Percentiles rank a stretch among this genome's conserved stretches.
phyloP scores from a whole-genome alignment of 2,113 vertebrate species.

The Triplophysa dalaica region DNA sequence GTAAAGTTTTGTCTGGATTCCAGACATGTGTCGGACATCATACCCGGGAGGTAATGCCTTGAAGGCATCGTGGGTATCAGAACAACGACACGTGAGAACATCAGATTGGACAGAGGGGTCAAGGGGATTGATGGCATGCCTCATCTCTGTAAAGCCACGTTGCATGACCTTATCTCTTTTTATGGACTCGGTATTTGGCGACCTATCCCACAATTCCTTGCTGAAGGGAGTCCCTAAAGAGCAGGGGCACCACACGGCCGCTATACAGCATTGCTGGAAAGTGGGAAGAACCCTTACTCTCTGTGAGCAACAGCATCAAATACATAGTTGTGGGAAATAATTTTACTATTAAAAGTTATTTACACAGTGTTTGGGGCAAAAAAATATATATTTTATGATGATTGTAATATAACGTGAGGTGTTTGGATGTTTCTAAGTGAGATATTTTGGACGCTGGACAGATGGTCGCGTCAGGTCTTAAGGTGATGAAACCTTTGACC shows the following conservation, averaged over 20 bases:
- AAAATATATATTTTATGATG: too few species aligned
- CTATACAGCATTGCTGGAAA: constrained; percentile 14
- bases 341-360: background rate
- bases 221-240: constrained; percentile 40
- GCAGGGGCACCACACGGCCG: constrained; percentile 7
- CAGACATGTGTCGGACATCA: background rate
- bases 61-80: constrained; percentile 35
- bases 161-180: constrained; percentile 61
- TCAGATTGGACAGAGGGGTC: constrained; percentile 22
- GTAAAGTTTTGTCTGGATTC: too few species aligned
- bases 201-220: constrained; percentile 1
- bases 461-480: background rate
- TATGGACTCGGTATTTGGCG: constrained; percentile 7
- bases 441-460: background rate
- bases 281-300: constrained; percentile 20
- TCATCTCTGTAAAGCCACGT: too few species aligned
- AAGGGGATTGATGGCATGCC: constrained; percentile 56
- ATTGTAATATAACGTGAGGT: too few species aligned
- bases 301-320: background rate
- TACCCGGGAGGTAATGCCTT: constrained; percentile 31
- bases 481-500: background rate
- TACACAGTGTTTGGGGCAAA: too few species aligned
- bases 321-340: background rate
- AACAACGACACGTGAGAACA: constrained; percentile 28
- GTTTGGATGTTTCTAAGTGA: constrained; percentile 7